phyloP scores from a whole-genome alignment of 2,888 invertebrate species.

The Mythimna loreyi region DNA sequence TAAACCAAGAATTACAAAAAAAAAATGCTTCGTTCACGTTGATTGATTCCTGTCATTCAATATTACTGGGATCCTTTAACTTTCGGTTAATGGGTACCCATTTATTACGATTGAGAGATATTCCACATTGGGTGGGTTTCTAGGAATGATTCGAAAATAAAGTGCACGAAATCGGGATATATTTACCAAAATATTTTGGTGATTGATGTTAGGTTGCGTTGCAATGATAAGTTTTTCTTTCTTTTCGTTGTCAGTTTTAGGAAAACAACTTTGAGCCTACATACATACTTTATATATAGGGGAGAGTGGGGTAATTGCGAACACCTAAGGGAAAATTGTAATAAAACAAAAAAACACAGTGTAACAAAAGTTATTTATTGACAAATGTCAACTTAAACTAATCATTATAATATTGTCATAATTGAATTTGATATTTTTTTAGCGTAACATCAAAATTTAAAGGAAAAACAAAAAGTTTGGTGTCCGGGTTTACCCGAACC shows the following conservation, averaged over 20 bases:
- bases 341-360: too few species aligned
- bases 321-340: too few species aligned
- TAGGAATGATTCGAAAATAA: conserved; percentile 59
- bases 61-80: conserved; percentile 45
- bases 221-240: not conserved
- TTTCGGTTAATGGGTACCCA: conserved; percentile 69
- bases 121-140: conserved; percentile 69
- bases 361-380: too few species aligned
- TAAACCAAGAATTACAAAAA: conserved; percentile 33
- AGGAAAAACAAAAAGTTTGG: too few species aligned
- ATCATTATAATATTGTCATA: too few species aligned
- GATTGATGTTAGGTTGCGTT: conserved; percentile 28
- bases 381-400: too few species aligned
- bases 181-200: conserved; percentile 5
- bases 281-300: too few species aligned
- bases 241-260: not conserved
- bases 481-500: too few species aligned
- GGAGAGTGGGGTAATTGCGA: too few species aligned
- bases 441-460: too few species aligned
- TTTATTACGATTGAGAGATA: conserved; percentile 68
- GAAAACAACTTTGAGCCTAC: too few species aligned
- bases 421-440: too few species aligned
- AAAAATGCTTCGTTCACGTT: conserved; percentile 39
- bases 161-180: conserved; percentile 21
- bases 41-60: conserved; percentile 68